These are phyloP conservation scores for Toxostoma redivivum DNA, from an alignment of 2,113 vertebrate genomes.

Conservation along the genomic window DNA sequence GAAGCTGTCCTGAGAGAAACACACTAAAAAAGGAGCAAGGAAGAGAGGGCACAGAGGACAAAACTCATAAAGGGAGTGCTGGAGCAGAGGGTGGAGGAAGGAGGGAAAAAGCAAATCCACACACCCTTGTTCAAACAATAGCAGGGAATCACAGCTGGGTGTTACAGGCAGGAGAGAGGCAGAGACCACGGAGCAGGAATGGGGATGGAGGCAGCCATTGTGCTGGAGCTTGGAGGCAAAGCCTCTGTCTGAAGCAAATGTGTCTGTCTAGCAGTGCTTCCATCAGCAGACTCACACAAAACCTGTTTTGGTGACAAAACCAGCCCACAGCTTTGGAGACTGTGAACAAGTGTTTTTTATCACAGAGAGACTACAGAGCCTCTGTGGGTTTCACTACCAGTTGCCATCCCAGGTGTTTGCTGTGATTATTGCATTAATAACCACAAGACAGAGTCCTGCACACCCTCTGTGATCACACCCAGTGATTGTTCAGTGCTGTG, in stretches of 20 bases:
- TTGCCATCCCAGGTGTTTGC: neutral
- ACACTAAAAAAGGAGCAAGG: fast-evolving
- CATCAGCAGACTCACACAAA: neutral
- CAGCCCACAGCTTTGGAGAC: neutral
- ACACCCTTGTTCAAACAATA: neutral
- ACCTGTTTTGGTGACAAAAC: neutral
- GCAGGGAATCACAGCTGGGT: neutral
- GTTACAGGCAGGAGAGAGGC: neutral
- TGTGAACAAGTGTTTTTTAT: neutral
- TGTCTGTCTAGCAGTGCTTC: neutral
- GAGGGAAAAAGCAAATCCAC: neutral
- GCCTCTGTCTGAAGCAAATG: neutral
- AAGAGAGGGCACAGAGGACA: neutral
- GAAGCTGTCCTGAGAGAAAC: neutral
- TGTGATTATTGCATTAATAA: neutral
- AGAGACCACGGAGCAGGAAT: fast-evolving
- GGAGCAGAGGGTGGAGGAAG: neutral
- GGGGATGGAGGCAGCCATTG: neutral
- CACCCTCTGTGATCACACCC: neutral
- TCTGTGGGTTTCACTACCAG: neutral
- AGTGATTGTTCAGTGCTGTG: fast-evolving
- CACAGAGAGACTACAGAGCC: neutral
- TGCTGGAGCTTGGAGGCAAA: neutral
- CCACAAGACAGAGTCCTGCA: neutral
- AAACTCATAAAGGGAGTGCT: neutral